Base-by-base conservation (phyloP, 92 coral and sea anemone species). In the Pocillopora grandis region DNA sequence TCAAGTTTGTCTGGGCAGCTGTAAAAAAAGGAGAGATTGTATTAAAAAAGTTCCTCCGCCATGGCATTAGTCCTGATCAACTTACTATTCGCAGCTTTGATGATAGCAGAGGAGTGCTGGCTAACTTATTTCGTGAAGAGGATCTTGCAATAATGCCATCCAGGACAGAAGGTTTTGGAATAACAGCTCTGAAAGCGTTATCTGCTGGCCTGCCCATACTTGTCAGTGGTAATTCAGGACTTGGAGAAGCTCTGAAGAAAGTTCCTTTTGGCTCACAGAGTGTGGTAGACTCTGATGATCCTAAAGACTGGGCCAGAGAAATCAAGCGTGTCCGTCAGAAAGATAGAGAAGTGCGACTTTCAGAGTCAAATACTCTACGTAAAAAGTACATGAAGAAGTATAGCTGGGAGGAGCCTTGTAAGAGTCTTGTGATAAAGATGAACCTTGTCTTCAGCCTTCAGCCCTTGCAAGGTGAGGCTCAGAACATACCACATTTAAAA, bases 201-300 rank as follows among this genome's bases (percentile, higher is more conserved):
- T 27, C 27, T 27, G 27, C 27, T 36, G 3, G 70, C 1, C 27
- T 27, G 27, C 27, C 27, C 1, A 0, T 27, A 27, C 27, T 27
- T 27, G 27, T 27, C 27, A 70, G 75, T 70, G 56, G 55, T 36
- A 70, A 70, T 27, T 70, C 75, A 0, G 75, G 75, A 0, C 75
- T 70, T 36, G 75, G 75, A 36, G 75, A 70, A 35, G 75, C 75
- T 70, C 75, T 70, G 10, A 13, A 11, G 58, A 36, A 70, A 13
- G 75, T 70, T 1, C 75, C 75, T 16, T 33, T 1, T 3, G 75
- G 75, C 21, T 14, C 56, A 15, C 5, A 4, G 9, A 13, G 56
- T 35, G 75, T 70, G 2, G 75, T 70, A 1, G 75, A 12, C 37
- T 70, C 75, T 7, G 71, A 66, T 0, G 37, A 66, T 66, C 71